Evolutionary conservation across 2,113 vertebrate genomes (phyloP).

Genomic region (Hystrix cristata): DNA sequence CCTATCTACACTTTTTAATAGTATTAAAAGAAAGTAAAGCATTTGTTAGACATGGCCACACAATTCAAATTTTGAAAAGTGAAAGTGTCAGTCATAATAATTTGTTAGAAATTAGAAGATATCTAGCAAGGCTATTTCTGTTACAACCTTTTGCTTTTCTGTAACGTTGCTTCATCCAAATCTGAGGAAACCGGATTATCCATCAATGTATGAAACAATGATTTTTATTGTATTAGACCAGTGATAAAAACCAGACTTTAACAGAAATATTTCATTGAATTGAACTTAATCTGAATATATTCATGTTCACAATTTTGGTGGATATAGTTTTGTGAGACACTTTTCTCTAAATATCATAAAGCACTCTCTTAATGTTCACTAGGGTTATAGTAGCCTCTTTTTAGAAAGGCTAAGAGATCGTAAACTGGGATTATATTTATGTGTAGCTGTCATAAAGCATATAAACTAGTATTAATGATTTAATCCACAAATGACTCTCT

Average conservation of each 20-base stretch:
- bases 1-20: background rate
- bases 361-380: background rate
- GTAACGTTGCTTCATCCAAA: background rate
- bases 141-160: background rate
- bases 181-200: background rate
- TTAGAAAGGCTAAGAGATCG: background rate
- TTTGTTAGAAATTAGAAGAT: background rate
- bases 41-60: background rate
- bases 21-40: slow-evolving; percentile 16
- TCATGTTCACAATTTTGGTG: background rate
- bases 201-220: background rate
- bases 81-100: background rate
- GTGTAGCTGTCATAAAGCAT: background rate
- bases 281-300: background rate
- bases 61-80: background rate
- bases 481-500: background rate
- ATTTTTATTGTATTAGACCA: background rate
- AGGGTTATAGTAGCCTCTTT: background rate
- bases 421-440: background rate
- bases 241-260: background rate
- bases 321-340: background rate
- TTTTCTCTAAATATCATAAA: slow-evolving; percentile 27
- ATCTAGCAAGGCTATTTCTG: background rate
- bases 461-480: background rate
- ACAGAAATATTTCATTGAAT: background rate